Evolutionary conservation across 2,797 vertebrate genomes (phyloP), one percentile per base, ranked within the genome.

Genomic region (Pseudotriccus pelzelni): DNA sequence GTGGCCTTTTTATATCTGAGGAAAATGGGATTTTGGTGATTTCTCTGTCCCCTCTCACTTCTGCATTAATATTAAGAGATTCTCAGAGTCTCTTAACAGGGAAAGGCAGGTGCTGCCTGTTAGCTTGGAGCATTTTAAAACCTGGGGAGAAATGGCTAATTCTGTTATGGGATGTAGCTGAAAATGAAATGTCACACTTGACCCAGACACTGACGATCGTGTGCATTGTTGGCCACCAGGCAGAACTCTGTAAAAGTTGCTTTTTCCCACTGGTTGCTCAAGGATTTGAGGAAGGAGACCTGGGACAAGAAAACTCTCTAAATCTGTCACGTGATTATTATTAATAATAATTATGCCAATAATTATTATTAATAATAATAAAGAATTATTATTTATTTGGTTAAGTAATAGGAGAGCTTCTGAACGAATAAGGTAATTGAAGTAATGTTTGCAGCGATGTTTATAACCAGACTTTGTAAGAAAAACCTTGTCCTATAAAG

Each of bases 381-480:
- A 37, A 10, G 2, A 18, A 9, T 6, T 43, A 10, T 15, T 36
- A 1, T 4, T 41, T n/a, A 5, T 50, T 37, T 59, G 1, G 2
- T 56, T 80, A n/a, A 85, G 18, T 83, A 53, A 27, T 6, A 34
- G 60, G 25, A 70, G 56, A 74, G 37, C 37, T 82, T 59, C 46
- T 43, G 9, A 52, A 21, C 30, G 34, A 23, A 2, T 47, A 30
- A 58, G 9, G 15, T 39, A n/a, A 27, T 36, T 22, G 27, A 25
- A 77, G 20, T 72, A 23, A 23, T 28, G 12, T 19, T 80, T 50
- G 23, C 56, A 56, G 69, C 32, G 36, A 4, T 12, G 8, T 64
- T 46, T 78, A 16, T 18, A 32, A 12, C 10, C 16, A 7, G 27
- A 9, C 16, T 80, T 76, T 18, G 13, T 49, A 58, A 53, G 44